Base-by-base conservation (phyloP, 2,113 vertebrate species). In the Bubo bubo region DNA sequence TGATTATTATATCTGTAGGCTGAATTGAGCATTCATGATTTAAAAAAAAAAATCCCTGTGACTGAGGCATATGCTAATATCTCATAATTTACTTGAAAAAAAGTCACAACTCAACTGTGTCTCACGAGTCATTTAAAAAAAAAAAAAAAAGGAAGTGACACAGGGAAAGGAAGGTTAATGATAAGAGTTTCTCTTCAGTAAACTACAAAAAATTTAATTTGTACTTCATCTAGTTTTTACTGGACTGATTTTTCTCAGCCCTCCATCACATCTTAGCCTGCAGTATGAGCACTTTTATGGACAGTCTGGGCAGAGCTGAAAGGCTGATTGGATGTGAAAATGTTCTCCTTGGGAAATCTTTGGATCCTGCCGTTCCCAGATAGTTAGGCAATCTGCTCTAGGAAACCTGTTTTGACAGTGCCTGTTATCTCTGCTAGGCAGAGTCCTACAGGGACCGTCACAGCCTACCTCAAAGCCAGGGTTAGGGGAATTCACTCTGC, bases 321-420 rank as follows among this genome's bases (percentile, higher is more conserved):
- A 92, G 79, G 35, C 68, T 93, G 90, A 84, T 77, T 81, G 86
- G 60, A 75, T 87, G 64, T 92, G 86, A 71, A 94, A 97, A 92
- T 68, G 86, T 93, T 84, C 86, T 97, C 73, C 81, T 93, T 95
- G 92, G 94, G 94, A 95, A 96, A 97, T 90, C 91, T 75, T 91
- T 87, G 95, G 83, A 88, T 95, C 60, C 67, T 93, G 72, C 86
- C 95, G 64, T 97, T 95, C 64, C 64, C 64, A 88, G 83, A 49
- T 35, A 95, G 95, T 90, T 92, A 64, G 79, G 79, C 83, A 87
- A 43, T 91, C 93, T 96, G 88, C 79, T 92, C 16, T n/a, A 93
- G 90, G 86, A 94, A 92, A 74, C 86, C 79, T 88, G 64, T 84
- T 92, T n/a, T 88, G 92, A 86, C 88, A 94, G 74, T 62, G 85